Base-by-base conservation (phyloP, 2,888 invertebrate species). In the Epinotia bilunana region DNA sequence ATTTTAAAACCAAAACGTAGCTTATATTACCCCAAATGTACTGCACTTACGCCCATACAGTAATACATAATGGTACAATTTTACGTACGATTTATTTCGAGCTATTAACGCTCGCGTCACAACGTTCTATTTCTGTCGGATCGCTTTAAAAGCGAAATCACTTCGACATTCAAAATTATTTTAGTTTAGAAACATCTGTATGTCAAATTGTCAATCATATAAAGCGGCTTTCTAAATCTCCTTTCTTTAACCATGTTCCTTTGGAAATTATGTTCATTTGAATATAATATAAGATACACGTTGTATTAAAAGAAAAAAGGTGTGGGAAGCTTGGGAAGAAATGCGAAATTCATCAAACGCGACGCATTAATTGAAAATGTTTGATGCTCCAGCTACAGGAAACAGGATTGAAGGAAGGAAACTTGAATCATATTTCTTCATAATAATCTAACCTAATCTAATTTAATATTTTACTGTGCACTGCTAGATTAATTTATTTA, bases 161-260 rank as follows among this genome's bases (percentile, higher is more conserved):
- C 46, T 65, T 67, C 49, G 53, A 12, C 58, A 46, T 49, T 33
- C 39, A 65, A 49, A 64, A 58, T 53, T 53, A 49, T 58, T 70
- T 63, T 39, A 57, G 39, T 74, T 58, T 28, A 20, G 65, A 57
- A 64, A 74, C 71, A 75, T 61, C 65, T 71, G 74, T 33, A 9
- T 67, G 74, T 75, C 74, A 75, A 75, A 72, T 65, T 67, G 74
- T 75, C 74, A 75, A 75, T 75, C 71, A 61, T 61, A 46, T 16
- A 12, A 55, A 57, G 33, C 57, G 57, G 57, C 68, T 68, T 68
- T 58, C 43, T 67, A 67, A 67, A 55, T 28, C n/a, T 53, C 20
- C 3, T 20, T 20, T 55, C 28, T 33, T 55, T 33, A 7, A n/a
- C 18, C 6, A 18, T 5, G n/a, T 18, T 39, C n/a, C n/a, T 4